These are phyloP conservation scores for Pteropus alecto DNA, from an alignment of 2,113 vertebrate genomes.

Conservation along the genomic window DNA sequence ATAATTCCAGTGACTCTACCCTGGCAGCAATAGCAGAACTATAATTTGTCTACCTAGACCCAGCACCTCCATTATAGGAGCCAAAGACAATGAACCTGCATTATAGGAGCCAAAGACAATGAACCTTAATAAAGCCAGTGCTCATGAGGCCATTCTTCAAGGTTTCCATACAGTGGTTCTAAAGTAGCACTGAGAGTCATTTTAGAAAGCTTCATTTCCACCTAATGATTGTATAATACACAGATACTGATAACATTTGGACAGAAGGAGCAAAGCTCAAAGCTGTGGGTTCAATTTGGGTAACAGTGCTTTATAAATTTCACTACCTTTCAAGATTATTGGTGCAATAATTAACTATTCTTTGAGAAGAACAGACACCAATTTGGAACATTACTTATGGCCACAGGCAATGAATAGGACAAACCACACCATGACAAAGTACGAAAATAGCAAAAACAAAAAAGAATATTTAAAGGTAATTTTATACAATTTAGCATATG, in stretches of 20 bases:
- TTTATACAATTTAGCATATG: background rate
- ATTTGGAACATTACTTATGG: background rate
- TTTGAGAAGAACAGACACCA: constrained; percentile 47
- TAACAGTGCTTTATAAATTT: constrained; percentile 49
- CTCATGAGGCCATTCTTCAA: background rate
- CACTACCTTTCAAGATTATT: constrained; percentile 45
- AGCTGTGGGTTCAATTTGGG: constrained; percentile 28
- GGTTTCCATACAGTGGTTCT: background rate
- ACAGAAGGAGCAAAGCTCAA: background rate
- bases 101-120: constrained; percentile 25
- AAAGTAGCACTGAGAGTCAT: background rate
- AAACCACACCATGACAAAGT: background rate
- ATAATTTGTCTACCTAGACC: background rate
- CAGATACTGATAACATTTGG: background rate
- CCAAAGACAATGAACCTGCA: constrained; percentile 18
- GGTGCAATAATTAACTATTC: constrained; percentile 43
- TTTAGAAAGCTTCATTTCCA: constrained; percentile 1
- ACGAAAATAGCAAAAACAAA: background rate
- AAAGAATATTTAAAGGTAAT: background rate
- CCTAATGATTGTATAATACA: background rate
- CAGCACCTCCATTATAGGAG: background rate
- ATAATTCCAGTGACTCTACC: background rate
- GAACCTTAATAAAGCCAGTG: background rate
- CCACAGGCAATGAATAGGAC: constrained; percentile 5
- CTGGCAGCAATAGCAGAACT: background rate